phyloP scores from a whole-genome alignment of 2,888 invertebrate genomes.

The Drosophila meridionalis region DNA sequence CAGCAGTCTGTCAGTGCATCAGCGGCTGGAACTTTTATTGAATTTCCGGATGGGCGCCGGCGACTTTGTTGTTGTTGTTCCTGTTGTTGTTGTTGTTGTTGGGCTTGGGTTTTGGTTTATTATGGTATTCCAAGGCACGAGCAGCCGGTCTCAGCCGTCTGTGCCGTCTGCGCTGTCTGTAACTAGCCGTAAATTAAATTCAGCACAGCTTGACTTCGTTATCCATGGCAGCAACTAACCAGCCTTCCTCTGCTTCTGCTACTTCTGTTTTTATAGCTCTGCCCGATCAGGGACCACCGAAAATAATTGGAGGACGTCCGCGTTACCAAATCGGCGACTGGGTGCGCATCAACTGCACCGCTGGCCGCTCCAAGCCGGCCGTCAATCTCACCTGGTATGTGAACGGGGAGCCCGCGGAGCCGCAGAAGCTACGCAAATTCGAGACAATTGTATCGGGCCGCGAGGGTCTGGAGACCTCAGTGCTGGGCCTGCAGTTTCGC shows the following conservation, averaged over 20 bases:
- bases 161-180: conserved; percentile 16
- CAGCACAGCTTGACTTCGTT: conserved; percentile 54
- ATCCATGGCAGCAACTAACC: conserved; percentile 39
- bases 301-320: conserved; percentile 87
- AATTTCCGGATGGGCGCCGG: conserved; percentile 70
- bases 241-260: conserved; percentile 24
- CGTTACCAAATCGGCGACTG: conserved; percentile 87
- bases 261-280: conserved; percentile 84
- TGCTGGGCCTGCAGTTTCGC: conserved; percentile 89
- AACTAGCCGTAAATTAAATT: conserved; percentile 75
- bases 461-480: conserved; percentile 89
- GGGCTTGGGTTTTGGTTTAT: conserved; percentile 62
- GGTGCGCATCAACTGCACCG: conserved; percentile 88
- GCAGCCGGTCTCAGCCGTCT: neutral
- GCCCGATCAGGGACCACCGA: conserved; percentile 87
- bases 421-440: conserved; percentile 85
- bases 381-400: conserved; percentile 87
- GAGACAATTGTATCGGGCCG: conserved; percentile 86
- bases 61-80: conserved; percentile 37
- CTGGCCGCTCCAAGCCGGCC: conserved; percentile 87
- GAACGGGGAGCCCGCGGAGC: conserved; percentile 86
- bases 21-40: conserved; percentile 79
- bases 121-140: conserved; percentile 46
- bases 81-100: conserved; percentile 28
- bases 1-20: conserved; percentile 72